Evolutionary conservation across 2,888 invertebrate genomes (phyloP).

Genomic region (Osedax fenrisi): DNA sequence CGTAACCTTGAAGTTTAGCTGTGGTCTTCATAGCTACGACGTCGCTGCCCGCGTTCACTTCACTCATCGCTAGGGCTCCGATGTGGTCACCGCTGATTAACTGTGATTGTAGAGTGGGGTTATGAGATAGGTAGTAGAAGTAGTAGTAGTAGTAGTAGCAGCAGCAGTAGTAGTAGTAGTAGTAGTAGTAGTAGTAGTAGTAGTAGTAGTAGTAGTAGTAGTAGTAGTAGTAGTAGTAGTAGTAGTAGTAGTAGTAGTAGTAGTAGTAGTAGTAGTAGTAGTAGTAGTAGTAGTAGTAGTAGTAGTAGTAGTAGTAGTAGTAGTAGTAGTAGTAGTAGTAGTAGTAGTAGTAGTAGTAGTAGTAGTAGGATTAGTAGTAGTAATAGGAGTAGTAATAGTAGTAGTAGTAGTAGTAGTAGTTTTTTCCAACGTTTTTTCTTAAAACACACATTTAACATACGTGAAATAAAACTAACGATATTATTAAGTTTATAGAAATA

Average conservation of each 20-base stretch:
- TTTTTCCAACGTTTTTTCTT: no score
- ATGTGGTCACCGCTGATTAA: slow-evolving; percentile 82
- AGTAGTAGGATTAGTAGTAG: not conserved
- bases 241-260: slow-evolving; percentile 8
- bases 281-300: not conserved
- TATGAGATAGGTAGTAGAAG: not conserved
- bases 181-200: slow-evolving; percentile 4
- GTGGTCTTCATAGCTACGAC: slow-evolving; percentile 87
- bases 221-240: not conserved
- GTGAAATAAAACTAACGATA: no score
- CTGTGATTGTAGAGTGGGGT: slow-evolving; percentile 46
- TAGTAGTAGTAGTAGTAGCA: slow-evolving; percentile 8
- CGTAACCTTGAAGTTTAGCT: slow-evolving; percentile 71
- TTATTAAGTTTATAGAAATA: no score
- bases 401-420: not conserved
- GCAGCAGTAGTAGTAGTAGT: slow-evolving; percentile 1
- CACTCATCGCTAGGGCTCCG: slow-evolving; percentile 93
- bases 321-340: slow-evolving; percentile 6
- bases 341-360: not conserved
- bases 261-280: slow-evolving; percentile 4
- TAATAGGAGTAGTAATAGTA: not conserved
- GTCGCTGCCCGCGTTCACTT: slow-evolving; percentile 81
- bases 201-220: not conserved
- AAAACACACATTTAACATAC: no score
- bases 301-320: slow-evolving; percentile 5